Evolutionary conservation across 1,140 invertebrate species (phyloP), one percentile per base, ranked within the genome.

Genomic region (Scaptodrosophila lebanonensis): DNA sequence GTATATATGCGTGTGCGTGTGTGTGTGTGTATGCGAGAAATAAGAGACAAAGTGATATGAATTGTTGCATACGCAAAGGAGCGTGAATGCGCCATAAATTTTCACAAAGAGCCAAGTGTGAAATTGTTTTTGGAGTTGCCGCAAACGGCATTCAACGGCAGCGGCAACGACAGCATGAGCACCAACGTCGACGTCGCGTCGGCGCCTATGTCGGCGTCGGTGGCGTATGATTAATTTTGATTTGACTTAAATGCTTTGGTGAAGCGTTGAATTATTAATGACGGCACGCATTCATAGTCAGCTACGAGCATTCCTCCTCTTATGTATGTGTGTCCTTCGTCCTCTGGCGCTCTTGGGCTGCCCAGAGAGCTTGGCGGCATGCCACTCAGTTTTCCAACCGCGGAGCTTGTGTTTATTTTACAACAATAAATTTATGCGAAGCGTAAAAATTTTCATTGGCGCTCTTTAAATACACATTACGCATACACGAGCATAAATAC

Each of bases 211-310:
- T 25, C 50, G 35, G 36, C 25, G 48, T 29, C 42, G 43, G 36
- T 15, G 40, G 30, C 53, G 57, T 47, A 61, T 63, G 57, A 72
- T 62, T 72, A 65, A 71, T 66, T 65, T 53, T 49, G 35, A 44
- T 73, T 58, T 56, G 69, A 73, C 73, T 73, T 73, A 67, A 73
- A 66, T 66, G 63, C 51, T 62, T 54, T 42, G 50, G 30, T 45
- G 51, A 62, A 52, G 61, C 47, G 43, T 59, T 57, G 63, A 72
- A 72, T 72, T 72, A 58, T 66, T 72, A 72, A 64, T 51, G 58
- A 49, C 42, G 56, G 45, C 22, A 29, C n/a, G n/a, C n/a, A n/a
- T n/a, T 33, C 15, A 30, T 35, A 52, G 61, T n/a, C n/a, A n/a
- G n/a, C n/a, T n/a, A n/a, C n/a, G n/a, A n/a, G n/a, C n/a, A n/a